phyloP scores from a whole-genome alignment of 2,113 vertebrate genomes.

The Murina feae region DNA sequence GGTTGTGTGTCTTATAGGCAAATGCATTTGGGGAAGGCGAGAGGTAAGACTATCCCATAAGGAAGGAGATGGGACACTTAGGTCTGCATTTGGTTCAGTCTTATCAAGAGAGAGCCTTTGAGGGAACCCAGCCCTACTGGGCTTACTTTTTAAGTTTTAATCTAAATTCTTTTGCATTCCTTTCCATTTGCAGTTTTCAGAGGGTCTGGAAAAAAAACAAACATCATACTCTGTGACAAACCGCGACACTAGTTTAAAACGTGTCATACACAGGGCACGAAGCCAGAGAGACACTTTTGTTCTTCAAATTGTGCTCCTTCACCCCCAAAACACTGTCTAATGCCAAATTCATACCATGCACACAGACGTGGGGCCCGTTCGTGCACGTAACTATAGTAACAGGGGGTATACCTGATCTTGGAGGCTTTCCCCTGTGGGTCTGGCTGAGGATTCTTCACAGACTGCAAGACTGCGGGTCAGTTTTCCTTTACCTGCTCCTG shows the following conservation, averaged over 20 bases:
- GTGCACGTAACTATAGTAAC: conserved; percentile 71
- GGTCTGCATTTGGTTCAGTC: conserved; percentile 77
- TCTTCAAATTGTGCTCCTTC: background rate
- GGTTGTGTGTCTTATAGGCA: conserved; percentile 63
- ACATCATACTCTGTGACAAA: conserved; percentile 81
- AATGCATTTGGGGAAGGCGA: conserved; percentile 61
- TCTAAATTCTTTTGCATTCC: conserved; percentile 85
- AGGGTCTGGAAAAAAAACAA: conserved; percentile 87
- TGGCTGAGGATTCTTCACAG: conserved; percentile 87
- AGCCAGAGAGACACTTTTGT: background rate
- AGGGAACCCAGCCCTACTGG: conserved; percentile 75
- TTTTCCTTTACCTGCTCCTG: conserved; percentile 92
- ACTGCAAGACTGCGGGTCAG: conserved; percentile 90
- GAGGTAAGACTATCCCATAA: conserved; percentile 74
- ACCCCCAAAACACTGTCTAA: conserved; percentile 13
- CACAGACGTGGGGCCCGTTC: conserved; percentile 48
- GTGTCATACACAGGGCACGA: conserved; percentile 65
- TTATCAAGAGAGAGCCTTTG: conserved; percentile 78
- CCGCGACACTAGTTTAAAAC: conserved; percentile 49
- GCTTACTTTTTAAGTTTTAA: conserved; percentile 75
- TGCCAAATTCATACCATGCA: conserved; percentile 68
- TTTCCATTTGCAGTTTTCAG: conserved; percentile 87
- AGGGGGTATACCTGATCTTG: conserved; percentile 86
- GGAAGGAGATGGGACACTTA: conserved; percentile 70
- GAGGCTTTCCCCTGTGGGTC: conserved; percentile 78